Base-by-base conservation (phyloP, 2,113 vertebrate species). In the Amia ocellicauda region DNA sequence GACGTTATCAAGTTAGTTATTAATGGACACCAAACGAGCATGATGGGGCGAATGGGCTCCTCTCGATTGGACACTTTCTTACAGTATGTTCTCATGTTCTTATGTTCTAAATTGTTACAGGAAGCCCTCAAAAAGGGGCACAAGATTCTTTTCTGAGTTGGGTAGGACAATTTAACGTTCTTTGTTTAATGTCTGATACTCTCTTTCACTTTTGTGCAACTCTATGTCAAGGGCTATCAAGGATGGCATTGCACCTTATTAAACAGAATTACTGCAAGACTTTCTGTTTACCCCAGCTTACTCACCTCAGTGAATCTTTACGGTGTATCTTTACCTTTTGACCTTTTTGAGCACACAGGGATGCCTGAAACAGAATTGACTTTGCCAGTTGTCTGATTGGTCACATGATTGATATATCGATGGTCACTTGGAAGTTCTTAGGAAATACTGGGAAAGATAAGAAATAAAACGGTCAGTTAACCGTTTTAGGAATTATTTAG, bases 251-350 rank as follows among this genome's bases (percentile, higher is more conserved):
- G 43, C 3, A 7, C 47, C 54, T 23, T 17, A 27, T 58, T 31
- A 65, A 58, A 63, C 53, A 53, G 64, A 58, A 68, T 58, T 58
- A 72, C 28, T 20, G 51, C 51, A 49, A 24, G 47, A 57, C 29
- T 31, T 61, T 60, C 51, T 62, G 59, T 52, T 68, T 63, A 58
- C 45, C 58, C 67, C 63, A 60, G 29, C 59, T 64, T 61, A 60
- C 62, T 67, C n/a, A n/a, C n/a, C n/a, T n/a, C n/a, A 68, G 68
- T 72, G 64, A 22, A 67, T 64, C 29, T 59, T 24, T 4, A 42
- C 47, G 26, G 20, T 9, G 50, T 54, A 29, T 45, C 47, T 50
- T 29, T 40, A 47, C 45, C 45, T 47, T 47, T 16, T 47, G 45
- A 17, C n/a, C 4, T 4, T 47, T 47, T 16, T 47, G n/a, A 47